A percentile compares a stretch with the other conserved stretches of the same genome.
phyloP scores from a whole-genome alignment of 2,888 invertebrate species.

The Leucania comma region DNA sequence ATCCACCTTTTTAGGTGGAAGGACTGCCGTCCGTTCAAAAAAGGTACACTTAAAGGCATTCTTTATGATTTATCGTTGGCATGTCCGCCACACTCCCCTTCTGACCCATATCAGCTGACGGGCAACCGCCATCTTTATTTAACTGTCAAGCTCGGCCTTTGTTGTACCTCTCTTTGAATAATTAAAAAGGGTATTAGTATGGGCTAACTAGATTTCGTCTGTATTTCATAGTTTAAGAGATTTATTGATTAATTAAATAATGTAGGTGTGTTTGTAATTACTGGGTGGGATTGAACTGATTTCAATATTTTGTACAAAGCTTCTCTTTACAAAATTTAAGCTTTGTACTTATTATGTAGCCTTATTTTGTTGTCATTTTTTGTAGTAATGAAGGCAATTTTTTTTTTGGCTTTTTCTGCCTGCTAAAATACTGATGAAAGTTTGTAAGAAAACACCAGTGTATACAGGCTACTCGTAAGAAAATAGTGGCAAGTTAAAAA shows the following conservation, averaged over 20 bases:
- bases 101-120: constrained; percentile 61
- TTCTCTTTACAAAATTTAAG: no score
- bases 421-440: not conserved
- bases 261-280: not conserved
- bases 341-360: no score
- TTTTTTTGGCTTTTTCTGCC: no score
- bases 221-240: constrained; percentile 15
- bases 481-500: constrained; percentile 2
- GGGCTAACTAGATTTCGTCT: constrained; percentile 44
- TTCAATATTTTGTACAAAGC: not conserved
- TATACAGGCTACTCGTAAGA: no score
- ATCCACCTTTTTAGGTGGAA: constrained; percentile 21
- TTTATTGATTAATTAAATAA: constrained; percentile 30
- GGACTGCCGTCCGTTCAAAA: constrained; percentile 26
- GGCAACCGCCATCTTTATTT: constrained; percentile 40
- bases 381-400: no score
- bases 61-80: constrained; percentile 66
- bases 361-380: no score
- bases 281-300: not conserved
- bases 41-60: constrained; percentile 44
- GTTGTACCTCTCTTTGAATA: constrained; percentile 46
- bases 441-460: not conserved
- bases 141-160: constrained; percentile 44
- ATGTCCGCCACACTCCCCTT: constrained; percentile 56
- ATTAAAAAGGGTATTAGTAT: constrained; percentile 57